Base-by-base conservation (phyloP, 2,113 vertebrate genomes). In the Channa maculata region DNA sequence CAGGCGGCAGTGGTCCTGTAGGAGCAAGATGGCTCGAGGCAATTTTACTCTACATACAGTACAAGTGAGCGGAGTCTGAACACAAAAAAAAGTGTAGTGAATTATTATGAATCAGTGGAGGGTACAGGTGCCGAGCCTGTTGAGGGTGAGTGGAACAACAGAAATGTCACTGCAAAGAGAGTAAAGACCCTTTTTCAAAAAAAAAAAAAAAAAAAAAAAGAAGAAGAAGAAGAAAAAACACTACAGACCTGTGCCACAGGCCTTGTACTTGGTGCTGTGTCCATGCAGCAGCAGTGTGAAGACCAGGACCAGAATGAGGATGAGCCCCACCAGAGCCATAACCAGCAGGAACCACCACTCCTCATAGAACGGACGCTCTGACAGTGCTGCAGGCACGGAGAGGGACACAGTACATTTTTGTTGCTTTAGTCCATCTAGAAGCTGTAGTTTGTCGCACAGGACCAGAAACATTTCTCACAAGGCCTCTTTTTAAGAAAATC, bases 301-400 rank as follows among this genome's bases (percentile, higher is more conserved):
- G n/a, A 95, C 95, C 79, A 96, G 88, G 66, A 98, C 89, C 71
- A 99, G 94, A 51, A 98, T 88, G 51, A 98, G 90, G 80, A 99
- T 95, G 67, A 99, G 94, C 52, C 96, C 95, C n/a, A 95, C 95
- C 51, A 99, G 95, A 0, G 95, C 96, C 91, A 96, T 94, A 87
- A 99, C 96, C 50, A 99, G 89, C 48, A 99, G 92, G 91, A 99
- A 99, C 98, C 98, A 99, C 98, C 98, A 98, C 89, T 99, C 96
- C 81, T 96, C 97, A 0, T 99, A 99, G 93, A 99, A 98, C 0
- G 95, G 96, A 41, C 95, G 90, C 74, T 96, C 96, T 0, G 88
- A 87, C 86, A 97, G 94, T 1, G 96, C 98, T 99, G 92, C 72
- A 61, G 70, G 58, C 46, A 39, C 10, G 64, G 9, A 77, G 33